Conservation (phyloP, 2,797 vertebrate genomes). For the Myripristis murdjan region DNA sequence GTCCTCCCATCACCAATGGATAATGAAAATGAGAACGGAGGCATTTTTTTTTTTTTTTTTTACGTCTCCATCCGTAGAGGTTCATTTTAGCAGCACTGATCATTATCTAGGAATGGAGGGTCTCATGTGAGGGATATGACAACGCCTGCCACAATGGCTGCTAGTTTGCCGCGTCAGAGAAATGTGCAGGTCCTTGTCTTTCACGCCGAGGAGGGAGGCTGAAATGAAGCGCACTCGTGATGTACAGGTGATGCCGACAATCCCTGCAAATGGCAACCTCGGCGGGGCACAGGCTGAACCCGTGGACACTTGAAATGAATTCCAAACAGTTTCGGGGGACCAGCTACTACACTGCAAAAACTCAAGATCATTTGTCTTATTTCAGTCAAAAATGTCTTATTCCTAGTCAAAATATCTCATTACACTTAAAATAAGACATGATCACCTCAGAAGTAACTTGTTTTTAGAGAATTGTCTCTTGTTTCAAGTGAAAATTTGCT, state of each 20-base stretch:
- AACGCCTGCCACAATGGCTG: constrained; percentile 36
- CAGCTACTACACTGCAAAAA: no score
- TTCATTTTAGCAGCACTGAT: constrained; percentile 48
- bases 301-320: constrained; percentile 31
- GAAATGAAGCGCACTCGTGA: constrained; percentile 16
- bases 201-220: constrained; percentile 18
- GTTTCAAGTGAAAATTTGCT: no score
- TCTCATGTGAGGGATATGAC: constrained; percentile 26
- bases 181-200: constrained; percentile 28
- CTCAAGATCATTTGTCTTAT: no score
- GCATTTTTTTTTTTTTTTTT: constrained; percentile 44
- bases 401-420: no score
- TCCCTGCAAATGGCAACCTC: constrained; percentile 19
- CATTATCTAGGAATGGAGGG: constrained; percentile 45
- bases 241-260: constrained; percentile 13
- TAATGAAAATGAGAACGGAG: constrained; percentile 49
- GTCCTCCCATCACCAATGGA: constrained; percentile 25
- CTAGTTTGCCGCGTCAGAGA: constrained; percentile 10
- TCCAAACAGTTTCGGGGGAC: neutral
- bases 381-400: no score
- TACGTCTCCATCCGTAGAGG: constrained; percentile 46
- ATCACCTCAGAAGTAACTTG: no score
- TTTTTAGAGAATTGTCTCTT: no score
- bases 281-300: neutral
- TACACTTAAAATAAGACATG: no score